A percentile compares a stretch with the other conserved stretches of the same genome.
These are phyloP conservation scores for Synanthedon andrenaeformis DNA, from an alignment of 2,888 invertebrate species.

Conservation along the genomic window DNA sequence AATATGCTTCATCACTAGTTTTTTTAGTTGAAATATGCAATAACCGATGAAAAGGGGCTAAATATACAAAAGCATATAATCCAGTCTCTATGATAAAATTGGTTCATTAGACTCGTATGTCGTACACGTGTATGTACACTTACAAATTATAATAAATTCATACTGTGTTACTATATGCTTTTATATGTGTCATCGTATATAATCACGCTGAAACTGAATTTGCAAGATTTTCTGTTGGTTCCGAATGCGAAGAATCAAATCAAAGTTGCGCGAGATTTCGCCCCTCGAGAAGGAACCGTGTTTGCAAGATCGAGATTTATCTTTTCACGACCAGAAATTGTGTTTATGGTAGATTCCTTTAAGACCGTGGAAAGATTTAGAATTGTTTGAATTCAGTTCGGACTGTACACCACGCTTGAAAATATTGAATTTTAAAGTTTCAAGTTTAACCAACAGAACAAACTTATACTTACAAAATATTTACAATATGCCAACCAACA, in stretches of 20 bases:
- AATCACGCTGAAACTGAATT: constrained; percentile 25
- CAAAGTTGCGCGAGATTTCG: constrained; percentile 42
- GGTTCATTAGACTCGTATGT: too few species aligned
- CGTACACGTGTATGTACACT: too few species aligned
- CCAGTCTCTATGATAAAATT: too few species aligned
- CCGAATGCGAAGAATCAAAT: constrained; percentile 50
- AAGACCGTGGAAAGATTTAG: constrained; percentile 19
- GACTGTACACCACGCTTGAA: constrained; percentile 11
- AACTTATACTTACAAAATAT: too few species aligned
- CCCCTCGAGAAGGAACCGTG: constrained; percentile 32
- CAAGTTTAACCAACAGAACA: not conserved
- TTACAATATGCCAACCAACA: too few species aligned
- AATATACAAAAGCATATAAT: too few species aligned
- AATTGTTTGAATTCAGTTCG: constrained; percentile 22
- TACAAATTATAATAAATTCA: too few species aligned
- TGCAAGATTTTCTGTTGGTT: constrained; percentile 42
- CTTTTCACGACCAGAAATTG: constrained; percentile 44
- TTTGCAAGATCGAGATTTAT: constrained; percentile 44
- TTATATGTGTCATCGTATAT: too few species aligned
- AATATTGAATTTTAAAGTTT: constrained; percentile 36
- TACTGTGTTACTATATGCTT: too few species aligned
- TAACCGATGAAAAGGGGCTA: too few species aligned
- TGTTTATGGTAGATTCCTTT: constrained; percentile 45
- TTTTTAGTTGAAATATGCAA: too few species aligned
- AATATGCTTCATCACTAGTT: too few species aligned